A percentile compares a stretch with the other conserved stretches of the same genome.
These are phyloP conservation scores for Luperina nickerlii DNA, from an alignment of 2,888 invertebrate species.

Conservation along the genomic window DNA sequence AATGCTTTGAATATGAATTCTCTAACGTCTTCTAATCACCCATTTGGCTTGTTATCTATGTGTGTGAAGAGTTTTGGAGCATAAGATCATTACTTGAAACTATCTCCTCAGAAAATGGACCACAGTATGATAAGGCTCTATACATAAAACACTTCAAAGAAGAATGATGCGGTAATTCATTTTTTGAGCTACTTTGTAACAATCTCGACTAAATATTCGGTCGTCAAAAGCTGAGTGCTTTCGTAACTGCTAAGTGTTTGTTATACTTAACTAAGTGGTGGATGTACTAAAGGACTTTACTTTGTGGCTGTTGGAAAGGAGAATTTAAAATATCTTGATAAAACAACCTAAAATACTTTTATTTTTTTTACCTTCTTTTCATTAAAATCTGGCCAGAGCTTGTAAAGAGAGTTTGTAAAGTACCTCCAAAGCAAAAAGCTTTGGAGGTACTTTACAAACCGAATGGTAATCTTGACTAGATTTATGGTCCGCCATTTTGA, in stretches of 20 bases:
- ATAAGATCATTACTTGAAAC: conserved; percentile 21
- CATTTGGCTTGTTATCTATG: conserved; percentile 9
- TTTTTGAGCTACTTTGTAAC: conserved; percentile 50
- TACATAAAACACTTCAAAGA: conserved; percentile 39
- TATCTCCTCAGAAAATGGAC: conserved; percentile 13
- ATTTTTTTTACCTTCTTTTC: background rate
- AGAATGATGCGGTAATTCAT: conserved; percentile 30
- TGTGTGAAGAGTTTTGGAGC: background rate
- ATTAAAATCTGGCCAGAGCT: conserved; percentile 5
- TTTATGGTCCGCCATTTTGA: background rate
- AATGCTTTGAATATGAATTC: no score
- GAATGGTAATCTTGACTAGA: conserved; percentile 1
- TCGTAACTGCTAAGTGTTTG: conserved; percentile 55
- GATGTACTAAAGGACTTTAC: conserved; percentile 42
- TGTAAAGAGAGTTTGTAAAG: no score
- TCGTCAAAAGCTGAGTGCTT: conserved; percentile 57
- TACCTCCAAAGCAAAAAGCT: no score
- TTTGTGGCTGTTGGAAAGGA: conserved; percentile 31
- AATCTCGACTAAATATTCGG: conserved; percentile 56
- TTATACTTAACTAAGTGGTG: conserved; percentile 56
- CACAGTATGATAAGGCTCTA: background rate
- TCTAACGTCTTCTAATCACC: conserved; percentile 21
- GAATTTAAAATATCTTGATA: conserved; percentile 20
- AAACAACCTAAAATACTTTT: conserved; percentile 14
- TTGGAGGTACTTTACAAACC: background rate